Evolutionary conservation across 2,888 invertebrate genomes (phyloP).

Genomic region (Hedya salicella): DNA sequence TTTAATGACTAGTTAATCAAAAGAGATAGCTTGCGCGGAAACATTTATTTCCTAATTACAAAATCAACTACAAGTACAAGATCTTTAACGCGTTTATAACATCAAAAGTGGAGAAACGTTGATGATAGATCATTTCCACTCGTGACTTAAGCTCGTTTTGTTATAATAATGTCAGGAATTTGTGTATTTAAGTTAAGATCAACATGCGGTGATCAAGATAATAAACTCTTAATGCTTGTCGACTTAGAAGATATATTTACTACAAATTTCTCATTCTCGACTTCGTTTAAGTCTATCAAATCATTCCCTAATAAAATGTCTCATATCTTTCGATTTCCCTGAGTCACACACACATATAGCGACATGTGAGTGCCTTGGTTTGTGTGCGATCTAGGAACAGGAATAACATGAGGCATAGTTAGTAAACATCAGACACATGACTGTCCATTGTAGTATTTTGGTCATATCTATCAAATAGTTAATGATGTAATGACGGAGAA

Average conservation of each 20-base stretch:
- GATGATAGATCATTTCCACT: too few relatives aligned
- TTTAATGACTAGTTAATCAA: not conserved
- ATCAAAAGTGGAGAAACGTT: too few relatives aligned
- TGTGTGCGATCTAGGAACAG: not conserved
- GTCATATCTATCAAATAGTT: too few relatives aligned
- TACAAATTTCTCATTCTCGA: not conserved
- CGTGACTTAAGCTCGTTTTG: too few relatives aligned
- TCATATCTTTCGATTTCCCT: not conserved
- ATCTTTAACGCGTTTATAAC: not conserved
- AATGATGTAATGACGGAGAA: not conserved
- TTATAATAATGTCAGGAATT: too few relatives aligned
- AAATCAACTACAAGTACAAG: not conserved
- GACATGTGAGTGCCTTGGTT: slow-evolving; percentile 4
- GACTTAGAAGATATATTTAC: too few relatives aligned
- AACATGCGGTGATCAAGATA: too few relatives aligned
- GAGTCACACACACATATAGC: not conserved
- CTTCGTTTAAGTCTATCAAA: not conserved
- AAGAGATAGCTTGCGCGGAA: not conserved
- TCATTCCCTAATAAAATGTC: slow-evolving; percentile 7
- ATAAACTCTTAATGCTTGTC: too few relatives aligned
- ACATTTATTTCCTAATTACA: not conserved
- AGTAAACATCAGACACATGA: slow-evolving; percentile 21
- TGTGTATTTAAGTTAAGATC: too few relatives aligned
- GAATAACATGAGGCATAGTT: slow-evolving; percentile 16
- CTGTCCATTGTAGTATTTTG: slow-evolving; percentile 23